These are phyloP conservation scores for Anser cygnoides DNA, from an alignment of 2,113 vertebrate species.

Conservation along the genomic window DNA sequence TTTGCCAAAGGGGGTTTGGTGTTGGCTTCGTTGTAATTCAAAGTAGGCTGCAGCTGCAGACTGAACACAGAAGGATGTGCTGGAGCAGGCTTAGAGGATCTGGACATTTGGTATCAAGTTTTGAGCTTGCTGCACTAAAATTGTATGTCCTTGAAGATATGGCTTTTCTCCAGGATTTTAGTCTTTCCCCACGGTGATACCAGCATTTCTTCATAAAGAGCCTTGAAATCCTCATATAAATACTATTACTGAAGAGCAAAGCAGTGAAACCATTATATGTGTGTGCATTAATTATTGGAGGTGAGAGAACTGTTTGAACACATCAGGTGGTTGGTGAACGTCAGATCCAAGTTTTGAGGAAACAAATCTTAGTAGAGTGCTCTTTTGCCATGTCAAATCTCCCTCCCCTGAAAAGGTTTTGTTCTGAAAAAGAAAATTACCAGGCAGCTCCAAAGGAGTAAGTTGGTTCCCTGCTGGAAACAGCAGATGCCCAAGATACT, in stretches of 20 bases:
- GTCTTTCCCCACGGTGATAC: background rate
- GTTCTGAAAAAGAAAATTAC: constrained; percentile 18
- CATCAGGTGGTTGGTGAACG: background rate
- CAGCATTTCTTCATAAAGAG: background rate
- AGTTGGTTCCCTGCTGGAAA: background rate
- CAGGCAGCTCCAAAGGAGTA: background rate
- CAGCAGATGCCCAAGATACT: constrained; percentile 31
- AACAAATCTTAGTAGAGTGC: background rate
- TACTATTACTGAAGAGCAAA: background rate
- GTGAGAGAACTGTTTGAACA: background rate
- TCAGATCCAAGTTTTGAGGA: constrained; percentile 3
- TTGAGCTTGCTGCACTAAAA: background rate
- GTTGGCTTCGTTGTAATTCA: background rate
- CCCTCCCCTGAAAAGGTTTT: background rate
- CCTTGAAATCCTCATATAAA: background rate
- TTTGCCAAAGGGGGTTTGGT: background rate
- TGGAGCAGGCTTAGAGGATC: background rate
- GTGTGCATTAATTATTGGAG: background rate
- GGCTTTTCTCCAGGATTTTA: background rate
- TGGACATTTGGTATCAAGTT: background rate
- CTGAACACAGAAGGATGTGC: background rate
- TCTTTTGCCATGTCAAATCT: constrained; percentile 1
- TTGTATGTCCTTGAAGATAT: background rate
- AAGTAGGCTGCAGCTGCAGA: background rate
- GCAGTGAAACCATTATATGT: background rate